Percentiles rank a stretch among this genome's conserved stretches.
These are phyloP conservation scores for Anthoscopus minutus DNA, from an alignment of 2,113 vertebrate genomes.

Conservation along the genomic window DNA sequence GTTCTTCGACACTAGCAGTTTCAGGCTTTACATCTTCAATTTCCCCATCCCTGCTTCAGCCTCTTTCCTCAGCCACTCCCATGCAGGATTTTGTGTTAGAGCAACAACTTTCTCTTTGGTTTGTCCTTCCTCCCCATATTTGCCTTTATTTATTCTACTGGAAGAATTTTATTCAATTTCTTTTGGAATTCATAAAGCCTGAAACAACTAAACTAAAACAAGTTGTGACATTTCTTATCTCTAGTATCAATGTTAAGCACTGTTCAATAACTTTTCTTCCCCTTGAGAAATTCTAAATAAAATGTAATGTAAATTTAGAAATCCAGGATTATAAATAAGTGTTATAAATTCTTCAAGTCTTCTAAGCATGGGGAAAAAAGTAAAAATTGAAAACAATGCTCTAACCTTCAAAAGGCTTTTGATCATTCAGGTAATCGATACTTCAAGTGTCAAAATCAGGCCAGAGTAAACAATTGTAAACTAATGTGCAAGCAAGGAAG, in stretches of 20 bases:
- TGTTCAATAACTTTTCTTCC: conserved; percentile 22
- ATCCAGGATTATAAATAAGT: background rate
- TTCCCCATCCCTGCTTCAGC: background rate
- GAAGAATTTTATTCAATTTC: background rate
- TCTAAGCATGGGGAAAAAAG: background rate
- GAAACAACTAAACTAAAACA: background rate
- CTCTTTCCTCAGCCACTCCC: background rate
- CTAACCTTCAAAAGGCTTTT: conserved; percentile 29
- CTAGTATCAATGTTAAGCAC: background rate
- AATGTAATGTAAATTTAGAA: background rate
- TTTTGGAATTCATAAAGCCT: background rate
- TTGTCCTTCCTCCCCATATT: background rate
- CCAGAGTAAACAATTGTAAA: conserved; percentile 24
- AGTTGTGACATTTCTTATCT: background rate
- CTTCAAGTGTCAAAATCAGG: conserved; percentile 18
- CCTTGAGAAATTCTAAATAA: background rate
- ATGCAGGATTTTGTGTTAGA: background rate
- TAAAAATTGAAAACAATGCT: conserved; percentile 12
- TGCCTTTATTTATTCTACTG: background rate
- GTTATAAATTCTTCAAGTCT: conserved; percentile 18
- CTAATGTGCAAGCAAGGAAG: conserved; percentile 6
- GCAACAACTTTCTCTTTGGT: background rate
- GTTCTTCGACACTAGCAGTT: background rate
- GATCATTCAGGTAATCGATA: background rate
- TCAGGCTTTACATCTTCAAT: background rate